These are phyloP conservation scores for Pelodiscus sinensis DNA, from an alignment of 2,113 vertebrate genomes.

Conservation along the genomic window DNA sequence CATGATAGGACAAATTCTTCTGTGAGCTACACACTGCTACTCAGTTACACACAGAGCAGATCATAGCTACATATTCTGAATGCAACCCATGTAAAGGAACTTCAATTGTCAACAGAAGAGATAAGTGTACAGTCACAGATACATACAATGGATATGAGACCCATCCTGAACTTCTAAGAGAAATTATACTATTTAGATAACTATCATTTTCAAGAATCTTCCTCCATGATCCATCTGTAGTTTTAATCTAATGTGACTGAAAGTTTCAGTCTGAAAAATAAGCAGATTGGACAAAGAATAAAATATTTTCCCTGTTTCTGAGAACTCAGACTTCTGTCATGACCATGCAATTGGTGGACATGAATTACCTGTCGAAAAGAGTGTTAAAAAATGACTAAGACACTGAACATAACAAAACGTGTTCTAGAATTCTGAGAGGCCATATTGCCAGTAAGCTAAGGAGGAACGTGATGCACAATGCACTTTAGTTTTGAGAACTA, in stretches of 20 bases:
- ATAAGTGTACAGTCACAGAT: not conserved
- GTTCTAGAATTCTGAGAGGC: not conserved
- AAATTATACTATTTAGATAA: not conserved
- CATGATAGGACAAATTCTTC: not conserved
- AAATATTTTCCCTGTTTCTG: not conserved
- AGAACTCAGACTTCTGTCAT: not conserved
- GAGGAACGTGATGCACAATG: not conserved
- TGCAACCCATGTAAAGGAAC: not conserved
- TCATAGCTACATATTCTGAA: not conserved
- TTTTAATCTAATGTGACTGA: not conserved
- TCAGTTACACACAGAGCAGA: not conserved
- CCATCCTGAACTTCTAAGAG: not conserved
- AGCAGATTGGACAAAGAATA: not conserved
- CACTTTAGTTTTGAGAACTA: not conserved
- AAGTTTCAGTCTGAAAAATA: not conserved
- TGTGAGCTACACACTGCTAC: not conserved
- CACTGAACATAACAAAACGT: not conserved
- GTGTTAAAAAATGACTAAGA: not conserved
- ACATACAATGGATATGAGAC: not conserved
- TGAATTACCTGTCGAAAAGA: not conserved
- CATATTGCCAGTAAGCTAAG: not conserved
- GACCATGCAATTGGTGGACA: not conserved
- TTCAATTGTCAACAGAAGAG: not conserved
- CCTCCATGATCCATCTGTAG: not conserved
- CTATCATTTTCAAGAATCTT: not conserved